These are phyloP conservation scores for Poeciliopsis turrubarensis DNA, from an alignment of 2,113 vertebrate genomes.

Conservation along the genomic window DNA sequence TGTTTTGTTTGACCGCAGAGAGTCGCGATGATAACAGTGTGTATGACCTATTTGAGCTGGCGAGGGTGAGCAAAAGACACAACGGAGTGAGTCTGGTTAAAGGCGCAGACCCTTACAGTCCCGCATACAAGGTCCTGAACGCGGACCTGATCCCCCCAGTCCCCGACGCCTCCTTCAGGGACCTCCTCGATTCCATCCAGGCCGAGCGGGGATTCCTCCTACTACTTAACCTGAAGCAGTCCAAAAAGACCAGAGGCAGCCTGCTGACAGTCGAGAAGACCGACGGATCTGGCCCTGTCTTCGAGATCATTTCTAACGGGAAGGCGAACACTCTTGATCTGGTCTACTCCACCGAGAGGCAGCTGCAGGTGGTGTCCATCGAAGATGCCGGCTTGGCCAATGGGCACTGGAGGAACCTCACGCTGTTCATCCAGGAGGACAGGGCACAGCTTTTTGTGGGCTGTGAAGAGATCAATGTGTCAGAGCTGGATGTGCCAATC, in stretches of 20 bases:
- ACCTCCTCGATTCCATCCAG: conserved; percentile 91
- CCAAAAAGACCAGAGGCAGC: conserved; percentile 87
- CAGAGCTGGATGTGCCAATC: conserved; percentile 90
- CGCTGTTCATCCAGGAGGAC: conserved; percentile 94
- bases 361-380: conserved; percentile 89
- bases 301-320: conserved; percentile 94
- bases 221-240: conserved; percentile 90
- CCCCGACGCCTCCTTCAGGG: conserved; percentile 89
- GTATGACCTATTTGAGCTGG: conserved; percentile 92
- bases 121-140: conserved; percentile 92
- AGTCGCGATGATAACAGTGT: conserved; percentile 89
- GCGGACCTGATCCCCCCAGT: conserved; percentile 89
- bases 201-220: conserved; percentile 93
- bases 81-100: conserved; percentile 89
- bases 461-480: conserved; percentile 90
- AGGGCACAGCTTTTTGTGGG: conserved; percentile 91
- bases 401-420: conserved; percentile 95
- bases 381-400: conserved; percentile 89
- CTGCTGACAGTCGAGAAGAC: conserved; percentile 88
- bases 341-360: conserved; percentile 83
- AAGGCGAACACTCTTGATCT: conserved; percentile 91
- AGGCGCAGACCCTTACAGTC: conserved; percentile 90
- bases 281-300: conserved; percentile 87
- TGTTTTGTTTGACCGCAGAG: conserved; percentile 77
- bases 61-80: conserved; percentile 77